Evolutionary conservation across 2,888 invertebrate genomes (phyloP), one percentile per base, ranked within the genome.

Genomic region (Drosophila neotestacea): DNA sequence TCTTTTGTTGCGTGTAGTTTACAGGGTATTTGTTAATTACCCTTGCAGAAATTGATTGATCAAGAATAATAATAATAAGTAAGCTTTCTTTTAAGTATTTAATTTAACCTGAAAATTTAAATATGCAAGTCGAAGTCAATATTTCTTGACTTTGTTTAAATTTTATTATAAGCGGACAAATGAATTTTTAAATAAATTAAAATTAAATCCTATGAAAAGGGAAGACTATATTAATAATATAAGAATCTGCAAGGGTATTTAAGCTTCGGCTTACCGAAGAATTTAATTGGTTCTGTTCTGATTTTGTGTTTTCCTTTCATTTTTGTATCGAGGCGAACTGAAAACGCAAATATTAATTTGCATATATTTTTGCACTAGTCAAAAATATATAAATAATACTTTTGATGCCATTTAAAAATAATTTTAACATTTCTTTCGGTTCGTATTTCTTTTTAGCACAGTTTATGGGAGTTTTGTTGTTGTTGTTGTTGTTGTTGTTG

Each of bases 331-430:
- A 68, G 70, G 56, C 60, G 47, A 68, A 73, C 50, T 79, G 61
- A 66, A 76, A 81, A 69, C 54, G 63, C 62, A 79, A 81, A 89
- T 89, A 89, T 82, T 90, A 87, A 88, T 79, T 79, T 54, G 67
- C 76, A 77, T 81, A 90, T 84, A 91, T 90, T 91, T 92, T 92
- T 91, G 92, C 92, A 83, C 92, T 75, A 32, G 92, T 92, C 92
- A 92, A 92, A 92, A 92, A 90, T 85, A 90, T 83, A 81, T 89
- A 91, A 92, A 92, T 91, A 91, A 88, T 80, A 86, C 82, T 80
- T 76, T 64, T 70, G 58, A 63, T 69, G 76, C 60, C 63, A 50
- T 64, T 65, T 69, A 52, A 68, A 54, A 50, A 56, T 10, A 56
- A n/a, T 34, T 51, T 16, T 16, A 16, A 16, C 56, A 50, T 61